A percentile compares a stretch with the other conserved stretches of the same genome.
Conservation (phyloP, 2,888 invertebrate species). For the Erebia aethiops region DNA sequence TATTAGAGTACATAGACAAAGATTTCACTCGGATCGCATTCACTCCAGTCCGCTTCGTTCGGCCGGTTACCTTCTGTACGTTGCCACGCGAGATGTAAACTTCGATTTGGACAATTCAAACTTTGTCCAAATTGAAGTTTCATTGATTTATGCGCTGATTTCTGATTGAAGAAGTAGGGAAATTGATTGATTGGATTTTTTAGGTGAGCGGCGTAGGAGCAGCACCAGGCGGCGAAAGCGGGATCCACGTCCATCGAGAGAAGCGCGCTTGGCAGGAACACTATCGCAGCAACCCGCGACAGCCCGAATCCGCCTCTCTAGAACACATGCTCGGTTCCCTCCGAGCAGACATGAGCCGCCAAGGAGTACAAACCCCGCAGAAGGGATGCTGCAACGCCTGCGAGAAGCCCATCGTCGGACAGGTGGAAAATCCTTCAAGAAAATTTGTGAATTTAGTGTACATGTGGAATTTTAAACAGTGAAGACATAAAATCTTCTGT, state of each 20-base stretch:
- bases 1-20: slow-evolving; percentile 81
- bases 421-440: slow-evolving; percentile 78
- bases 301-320: slow-evolving; percentile 82
- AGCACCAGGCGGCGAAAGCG: slow-evolving; percentile 66
- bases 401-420: slow-evolving; percentile 99
- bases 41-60: slow-evolving; percentile 69
- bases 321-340: slow-evolving; percentile 96
- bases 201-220: slow-evolving; percentile 70
- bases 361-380: slow-evolving; percentile 99
- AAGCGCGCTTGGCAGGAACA: slow-evolving; percentile 81
- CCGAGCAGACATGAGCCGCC: slow-evolving; percentile 98
- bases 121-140: slow-evolving; percentile 26
- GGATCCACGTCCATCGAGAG: slow-evolving; percentile 85
- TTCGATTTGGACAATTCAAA: slow-evolving; percentile 42
- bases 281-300: slow-evolving; percentile 79
- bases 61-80: slow-evolving; percentile 71
- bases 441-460: slow-evolving; percentile 6
- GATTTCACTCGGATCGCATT: slow-evolving; percentile 78
- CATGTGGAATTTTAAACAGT: slow-evolving; percentile 21
- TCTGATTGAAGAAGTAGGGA: slow-evolving; percentile 17
- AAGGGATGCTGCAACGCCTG: slow-evolving; percentile 99
- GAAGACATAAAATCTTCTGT: slow-evolving; percentile 36
- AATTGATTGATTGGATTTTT: slow-evolving; percentile 30
- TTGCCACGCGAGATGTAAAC: slow-evolving; percentile 51
- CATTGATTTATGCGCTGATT: slow-evolving; percentile 33